Base-by-base conservation (phyloP, 2,113 vertebrate genomes). In the Leucoraja erinaceus region DNA sequence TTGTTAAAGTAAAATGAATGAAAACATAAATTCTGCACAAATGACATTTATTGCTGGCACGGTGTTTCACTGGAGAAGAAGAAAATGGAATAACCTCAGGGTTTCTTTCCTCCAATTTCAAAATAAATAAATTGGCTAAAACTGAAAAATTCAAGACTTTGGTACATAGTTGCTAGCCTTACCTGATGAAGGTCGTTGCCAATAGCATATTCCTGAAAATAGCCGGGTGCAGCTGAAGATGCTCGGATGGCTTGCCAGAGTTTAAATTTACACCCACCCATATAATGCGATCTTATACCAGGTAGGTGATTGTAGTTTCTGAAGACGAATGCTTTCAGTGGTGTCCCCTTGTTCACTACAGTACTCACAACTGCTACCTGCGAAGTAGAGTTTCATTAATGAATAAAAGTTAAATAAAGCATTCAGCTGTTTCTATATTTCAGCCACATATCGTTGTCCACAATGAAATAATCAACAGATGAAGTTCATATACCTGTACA, bases 301-400 rank as follows among this genome's bases (percentile, higher is more conserved):
- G 98, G 98, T 74, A 97, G 96, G 93, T 98, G 97, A 93, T 97
- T 98, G 95, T 99, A 99, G 96, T 99, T 99, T 95, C 98, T 97
- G 94, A 99, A 99, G 93, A 99, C 98, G 93, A 98, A 98, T 4
- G 98, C 98, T 95, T 98, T 99, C 77, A 98, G 95, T 5, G 97
- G 96, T 77, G 96, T 96, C 90, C 98, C 98, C 95, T 96, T 96
- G 95, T 97, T 99, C 75, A 99, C 98, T 93, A 99, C 95, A 61
- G 98, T 98, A 95, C 98, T 99, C 94, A 99, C 97, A 70, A 98
- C 98, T 95, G 98, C 97, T 94, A 99, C 97, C 98, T 99, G 94
- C 68, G 54, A 91, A 74, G 68, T 91, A 72, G 28, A 12, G 2
- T 2, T 47, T 47, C 31, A 70, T 72, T 90, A 25, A 25, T 11